Percentiles rank a stretch among this genome's conserved stretches.
These are phyloP conservation scores for Sebastes variabilis DNA, from an alignment of 2,797 vertebrate species.

Conservation along the genomic window DNA sequence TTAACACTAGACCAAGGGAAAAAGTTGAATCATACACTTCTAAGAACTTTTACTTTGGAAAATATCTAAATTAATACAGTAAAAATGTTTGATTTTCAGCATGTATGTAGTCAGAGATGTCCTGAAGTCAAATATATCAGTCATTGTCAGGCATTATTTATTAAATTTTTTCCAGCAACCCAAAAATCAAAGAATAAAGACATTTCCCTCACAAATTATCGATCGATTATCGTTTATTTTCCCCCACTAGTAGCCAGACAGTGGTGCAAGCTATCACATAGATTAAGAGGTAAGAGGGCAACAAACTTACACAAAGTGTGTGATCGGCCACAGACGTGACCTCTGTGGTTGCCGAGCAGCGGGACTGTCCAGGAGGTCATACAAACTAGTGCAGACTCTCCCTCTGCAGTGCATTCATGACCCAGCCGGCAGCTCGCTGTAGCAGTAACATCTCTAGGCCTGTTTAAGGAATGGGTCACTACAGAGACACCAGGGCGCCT, in stretches of 20 bases:
- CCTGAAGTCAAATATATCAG: no score
- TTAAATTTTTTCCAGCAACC: no score
- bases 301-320: conserved; percentile 7
- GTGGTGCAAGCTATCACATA: not conserved
- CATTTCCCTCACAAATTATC: no score
- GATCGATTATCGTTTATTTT: no score
- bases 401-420: conserved; percentile 11
- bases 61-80: no score
- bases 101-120: no score
- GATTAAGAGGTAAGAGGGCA: not conserved
- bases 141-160: no score
- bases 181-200: no score
- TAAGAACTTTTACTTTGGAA: no score
- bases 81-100: no score
- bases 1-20: fast-evolving
- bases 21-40: no score
- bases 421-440: conserved; percentile 16
- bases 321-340: conserved; percentile 16
- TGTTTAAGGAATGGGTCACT: conserved; percentile 65
- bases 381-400: conserved; percentile 13
- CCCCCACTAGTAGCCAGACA: not conserved
- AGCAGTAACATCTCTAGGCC: conserved; percentile 44
- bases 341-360: not conserved
- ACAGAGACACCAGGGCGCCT: conserved; percentile 61
- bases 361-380: conserved; percentile 23